Percentiles rank a stretch among this genome's conserved stretches.
Evolutionary conservation across 2,797 vertebrate genomes (phyloP).

Genomic region (Mycteria americana): DNA sequence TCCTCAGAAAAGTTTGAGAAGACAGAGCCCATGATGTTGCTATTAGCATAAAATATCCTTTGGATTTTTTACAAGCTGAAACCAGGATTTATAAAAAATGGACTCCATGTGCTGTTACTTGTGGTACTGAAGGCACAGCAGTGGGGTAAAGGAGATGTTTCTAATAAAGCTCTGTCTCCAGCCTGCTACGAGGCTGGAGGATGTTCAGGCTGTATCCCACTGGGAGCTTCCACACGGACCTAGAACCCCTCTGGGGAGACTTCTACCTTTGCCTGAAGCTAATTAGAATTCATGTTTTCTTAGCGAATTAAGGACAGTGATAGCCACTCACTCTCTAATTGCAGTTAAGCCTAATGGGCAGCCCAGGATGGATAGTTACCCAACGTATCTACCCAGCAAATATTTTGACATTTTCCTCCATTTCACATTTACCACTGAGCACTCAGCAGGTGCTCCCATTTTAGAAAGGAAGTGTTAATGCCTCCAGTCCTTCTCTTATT

Average conservation of each 20-base stretch:
- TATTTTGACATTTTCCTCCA: conserved; percentile 72
- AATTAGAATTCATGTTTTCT: conserved; percentile 77
- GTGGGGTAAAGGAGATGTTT: conserved; percentile 1
- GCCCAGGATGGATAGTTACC: conserved; percentile 41
- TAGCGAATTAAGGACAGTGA: conserved; percentile 68
- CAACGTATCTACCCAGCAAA: conserved; percentile 66
- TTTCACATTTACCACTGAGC: conserved; percentile 59
- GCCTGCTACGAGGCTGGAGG: background rate
- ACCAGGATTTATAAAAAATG: background rate
- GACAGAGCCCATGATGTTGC: background rate
- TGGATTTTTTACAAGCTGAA: conserved; percentile 35
- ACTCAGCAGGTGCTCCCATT: conserved; percentile 68
- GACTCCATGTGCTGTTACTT: background rate
- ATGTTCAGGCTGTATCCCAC: conserved; percentile 22
- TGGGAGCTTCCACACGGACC: conserved; percentile 27
- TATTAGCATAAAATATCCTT: conserved; percentile 27
- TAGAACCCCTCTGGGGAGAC: conserved; percentile 38
- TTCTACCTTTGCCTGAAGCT: conserved; percentile 55
- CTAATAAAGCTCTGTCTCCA: conserved; percentile 23
- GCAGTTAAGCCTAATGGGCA: conserved; percentile 60
- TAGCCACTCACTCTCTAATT: conserved; percentile 43
- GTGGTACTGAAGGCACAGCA: background rate
- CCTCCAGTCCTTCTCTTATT: conserved; percentile 60
- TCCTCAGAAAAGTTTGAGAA: background rate
- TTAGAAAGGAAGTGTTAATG: conserved; percentile 70